A percentile compares a stretch with the other conserved stretches of the same genome.
These are phyloP conservation scores for Sebastes steindachneri DNA, from an alignment of 2,797 vertebrate species.

Conservation along the genomic window DNA sequence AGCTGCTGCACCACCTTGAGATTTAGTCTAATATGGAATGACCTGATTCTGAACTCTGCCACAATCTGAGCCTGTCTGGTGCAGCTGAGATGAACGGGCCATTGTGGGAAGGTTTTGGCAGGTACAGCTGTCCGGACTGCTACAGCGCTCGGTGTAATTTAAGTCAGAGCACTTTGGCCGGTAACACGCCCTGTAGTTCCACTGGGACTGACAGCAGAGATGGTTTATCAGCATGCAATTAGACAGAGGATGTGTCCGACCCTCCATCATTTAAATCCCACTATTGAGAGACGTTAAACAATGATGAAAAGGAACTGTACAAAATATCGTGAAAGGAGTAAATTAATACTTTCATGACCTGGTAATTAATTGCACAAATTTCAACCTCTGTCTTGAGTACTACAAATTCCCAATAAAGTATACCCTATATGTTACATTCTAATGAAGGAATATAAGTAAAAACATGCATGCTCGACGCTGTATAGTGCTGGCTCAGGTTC, in stretches of 20 bases:
- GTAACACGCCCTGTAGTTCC: constrained; percentile 12
- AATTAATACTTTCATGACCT: neutral
- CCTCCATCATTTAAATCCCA: neutral
- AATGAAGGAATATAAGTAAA: neutral
- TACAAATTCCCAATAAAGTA: neutral
- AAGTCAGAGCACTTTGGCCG: constrained; percentile 33
- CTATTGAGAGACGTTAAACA: neutral
- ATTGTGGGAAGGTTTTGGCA: constrained; percentile 50
- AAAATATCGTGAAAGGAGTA: neutral
- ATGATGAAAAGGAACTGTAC: neutral
- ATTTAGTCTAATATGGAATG: constrained; percentile 59
- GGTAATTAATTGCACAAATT: neutral
- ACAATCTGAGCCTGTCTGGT: constrained; percentile 49
- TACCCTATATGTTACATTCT: neutral
- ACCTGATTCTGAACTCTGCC: constrained; percentile 68
- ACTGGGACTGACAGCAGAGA: constrained; percentile 11
- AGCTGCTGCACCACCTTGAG: constrained; percentile 46
- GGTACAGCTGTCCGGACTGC: constrained; percentile 24
- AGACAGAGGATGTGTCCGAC: constrained; percentile 11
- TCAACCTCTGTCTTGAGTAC: constrained; percentile 9
- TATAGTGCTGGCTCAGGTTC: neutral
- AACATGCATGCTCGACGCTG: neutral
- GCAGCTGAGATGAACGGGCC: constrained; percentile 43
- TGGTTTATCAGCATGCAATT: constrained; percentile 24
- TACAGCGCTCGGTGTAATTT: constrained; percentile 45